Percentiles rank a stretch among this genome's conserved stretches.
Conservation (phyloP, 92 coral and sea anemone species). For the Epizoanthus ramosus region DNA sequence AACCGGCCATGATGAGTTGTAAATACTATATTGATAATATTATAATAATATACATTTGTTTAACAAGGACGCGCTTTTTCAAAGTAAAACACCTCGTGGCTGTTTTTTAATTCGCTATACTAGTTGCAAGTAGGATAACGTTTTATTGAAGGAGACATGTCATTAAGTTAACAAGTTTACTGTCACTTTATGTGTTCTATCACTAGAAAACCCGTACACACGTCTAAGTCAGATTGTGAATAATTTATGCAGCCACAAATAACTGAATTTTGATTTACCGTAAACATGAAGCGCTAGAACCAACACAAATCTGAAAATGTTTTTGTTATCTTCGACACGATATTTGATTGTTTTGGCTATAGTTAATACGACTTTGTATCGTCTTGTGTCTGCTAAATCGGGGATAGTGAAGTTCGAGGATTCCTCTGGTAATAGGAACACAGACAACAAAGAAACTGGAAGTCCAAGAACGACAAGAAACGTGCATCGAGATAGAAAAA, state of each 20-base stretch:
- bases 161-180: neutral
- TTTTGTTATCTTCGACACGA: conserved; percentile 1
- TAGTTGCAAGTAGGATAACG: neutral
- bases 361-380: neutral
- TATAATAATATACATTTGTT: neutral
- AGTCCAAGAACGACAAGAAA: neutral
- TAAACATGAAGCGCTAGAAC: conserved; percentile 25
- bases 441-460: conserved; percentile 2
- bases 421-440: neutral
- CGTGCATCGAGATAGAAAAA: neutral
- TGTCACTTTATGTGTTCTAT: neutral
- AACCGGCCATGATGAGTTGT: too few relatives aligned
- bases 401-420: neutral
- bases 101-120: neutral
- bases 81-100: neutral
- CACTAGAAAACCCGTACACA: conserved; percentile 13
- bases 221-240: neutral
- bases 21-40: too few relatives aligned
- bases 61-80: neutral
- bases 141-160: neutral
- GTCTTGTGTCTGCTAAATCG: neutral
- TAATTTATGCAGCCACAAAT: neutral
- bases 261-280: neutral
- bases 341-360: conserved; percentile 17
- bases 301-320: conserved; percentile 24